These are phyloP conservation scores for Drosophila cyrtoloma DNA, from an alignment of 2,888 invertebrate species.

Conservation along the genomic window DNA sequence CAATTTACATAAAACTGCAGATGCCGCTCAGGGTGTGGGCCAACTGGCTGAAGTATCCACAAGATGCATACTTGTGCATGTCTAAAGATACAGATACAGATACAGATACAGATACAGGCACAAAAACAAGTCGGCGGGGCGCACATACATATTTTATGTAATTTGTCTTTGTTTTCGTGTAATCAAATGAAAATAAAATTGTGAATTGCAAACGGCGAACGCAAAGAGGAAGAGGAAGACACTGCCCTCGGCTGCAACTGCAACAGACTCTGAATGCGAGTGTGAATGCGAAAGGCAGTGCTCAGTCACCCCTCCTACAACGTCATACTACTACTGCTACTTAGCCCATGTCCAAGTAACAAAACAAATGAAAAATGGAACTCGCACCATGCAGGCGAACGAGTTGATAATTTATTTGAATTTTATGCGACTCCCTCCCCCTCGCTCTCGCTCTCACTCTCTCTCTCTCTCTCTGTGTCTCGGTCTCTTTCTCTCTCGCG, in stretches of 20 bases:
- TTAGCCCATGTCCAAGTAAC: conserved; percentile 51
- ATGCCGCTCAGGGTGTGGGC: conserved; percentile 76
- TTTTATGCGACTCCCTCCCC: conserved; percentile 74
- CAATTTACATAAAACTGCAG: conserved; percentile 77
- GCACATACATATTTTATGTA: conserved; percentile 80
- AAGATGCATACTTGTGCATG: conserved; percentile 43
- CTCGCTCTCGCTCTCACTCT: conserved; percentile 19
- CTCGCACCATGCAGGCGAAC: conserved; percentile 68
- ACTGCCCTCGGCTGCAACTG: conserved; percentile 40
- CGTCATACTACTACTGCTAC: conserved; percentile 12
- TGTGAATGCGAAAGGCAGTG: conserved; percentile 50
- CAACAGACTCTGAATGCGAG: conserved; percentile 30
- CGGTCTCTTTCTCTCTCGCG: conserved; percentile 32
- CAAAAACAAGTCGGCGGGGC: conserved; percentile 30
- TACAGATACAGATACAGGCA: conserved; percentile 16
- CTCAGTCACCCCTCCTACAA: conserved; percentile 43
- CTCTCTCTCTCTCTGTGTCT: not conserved
- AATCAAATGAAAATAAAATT: conserved; percentile 82
- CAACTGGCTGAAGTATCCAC: conserved; percentile 38
- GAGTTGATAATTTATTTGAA: conserved; percentile 83
- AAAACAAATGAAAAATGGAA: conserved; percentile 74
- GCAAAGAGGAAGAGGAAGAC: conserved; percentile 38
- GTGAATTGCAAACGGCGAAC: conserved; percentile 61
- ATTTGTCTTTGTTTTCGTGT: conserved; percentile 82
- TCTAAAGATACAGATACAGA: not conserved